Conservation (phyloP, 1,140 invertebrate species). For the Antheraea pernyi region DNA sequence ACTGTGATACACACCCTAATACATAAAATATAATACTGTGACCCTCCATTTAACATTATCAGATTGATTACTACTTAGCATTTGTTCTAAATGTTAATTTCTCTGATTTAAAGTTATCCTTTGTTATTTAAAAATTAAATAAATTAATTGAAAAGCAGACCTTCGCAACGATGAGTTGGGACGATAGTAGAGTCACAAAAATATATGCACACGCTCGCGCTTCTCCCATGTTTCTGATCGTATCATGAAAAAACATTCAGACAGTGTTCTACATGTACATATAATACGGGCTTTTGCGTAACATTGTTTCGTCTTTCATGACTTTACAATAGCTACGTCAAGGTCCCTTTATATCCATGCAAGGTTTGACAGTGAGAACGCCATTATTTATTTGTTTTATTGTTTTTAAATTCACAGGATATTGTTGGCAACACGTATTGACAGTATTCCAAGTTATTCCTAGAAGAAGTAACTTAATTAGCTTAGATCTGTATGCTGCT, state of each 20-base stretch:
- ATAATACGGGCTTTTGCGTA: slow-evolving; percentile 57
- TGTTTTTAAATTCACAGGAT: no score
- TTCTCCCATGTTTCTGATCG: slow-evolving; percentile 52
- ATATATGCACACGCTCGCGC: slow-evolving; percentile 46
- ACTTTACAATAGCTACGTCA: not conserved
- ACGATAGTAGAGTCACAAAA: slow-evolving; percentile 46
- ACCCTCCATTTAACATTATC: no score
- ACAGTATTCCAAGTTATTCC: no score
- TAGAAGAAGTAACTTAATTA: no score
- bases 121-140: no score
- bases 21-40: no score
- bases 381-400: no score
- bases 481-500: no score
- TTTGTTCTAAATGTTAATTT: not conserved
- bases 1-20: no score
- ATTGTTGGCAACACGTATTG: no score
- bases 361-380: no score
- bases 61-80: no score
- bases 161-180: slow-evolving; percentile 36
- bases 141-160: slow-evolving; percentile 24
- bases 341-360: not conserved
- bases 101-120: not conserved
- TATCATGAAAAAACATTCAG: slow-evolving; percentile 51
- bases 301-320: slow-evolving; percentile 29
- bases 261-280: slow-evolving; percentile 49